phyloP scores from a whole-genome alignment of 2,888 invertebrate species.

The Parnassius orleans region DNA sequence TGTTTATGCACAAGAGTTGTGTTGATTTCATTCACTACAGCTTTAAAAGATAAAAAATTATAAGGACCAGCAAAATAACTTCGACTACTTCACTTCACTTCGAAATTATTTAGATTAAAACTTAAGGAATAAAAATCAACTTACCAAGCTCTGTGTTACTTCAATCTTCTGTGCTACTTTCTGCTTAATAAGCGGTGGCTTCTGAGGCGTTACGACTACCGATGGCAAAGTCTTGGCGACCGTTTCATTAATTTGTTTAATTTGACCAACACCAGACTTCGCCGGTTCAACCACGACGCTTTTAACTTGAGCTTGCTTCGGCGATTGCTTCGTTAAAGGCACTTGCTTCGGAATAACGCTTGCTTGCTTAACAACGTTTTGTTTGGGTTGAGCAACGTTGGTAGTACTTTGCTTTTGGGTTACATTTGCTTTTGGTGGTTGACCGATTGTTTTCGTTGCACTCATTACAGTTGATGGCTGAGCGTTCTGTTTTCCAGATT shows the following conservation, averaged over 20 bases:
- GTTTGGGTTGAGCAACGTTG: constrained; percentile 3
- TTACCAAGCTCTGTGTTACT: constrained; percentile 45
- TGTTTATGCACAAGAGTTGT: too few species aligned
- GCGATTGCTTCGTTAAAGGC: constrained; percentile 36
- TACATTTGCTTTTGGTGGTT: constrained; percentile 27
- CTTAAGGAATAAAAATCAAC: constrained; percentile 16
- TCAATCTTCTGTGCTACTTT: constrained; percentile 59
- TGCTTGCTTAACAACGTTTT: constrained; percentile 27
- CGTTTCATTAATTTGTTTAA: constrained; percentile 32
- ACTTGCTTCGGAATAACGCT: constrained; percentile 17
- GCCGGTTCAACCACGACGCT: constrained; percentile 29
- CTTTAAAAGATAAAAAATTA: too few species aligned
- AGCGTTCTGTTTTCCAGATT: constrained; percentile 21
- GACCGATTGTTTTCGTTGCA: constrained; percentile 28
- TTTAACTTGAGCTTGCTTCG: constrained; percentile 40
- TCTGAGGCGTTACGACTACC: constrained; percentile 48
- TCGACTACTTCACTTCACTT: too few species aligned
- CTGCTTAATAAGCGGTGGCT: constrained; percentile 62
- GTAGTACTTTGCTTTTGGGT: constrained; percentile 4
- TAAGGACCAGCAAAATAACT: too few species aligned
- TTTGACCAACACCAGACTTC: constrained; percentile 32
- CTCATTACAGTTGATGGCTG: constrained; percentile 15
- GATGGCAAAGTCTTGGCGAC: constrained; percentile 51
- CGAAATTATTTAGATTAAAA: too few species aligned
- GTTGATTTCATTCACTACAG: too few species aligned